Evolutionary conservation across 2,888 invertebrate species (phyloP), one percentile per base, ranked within the genome.

Genomic region (Chalcosyrphus nemorum): DNA sequence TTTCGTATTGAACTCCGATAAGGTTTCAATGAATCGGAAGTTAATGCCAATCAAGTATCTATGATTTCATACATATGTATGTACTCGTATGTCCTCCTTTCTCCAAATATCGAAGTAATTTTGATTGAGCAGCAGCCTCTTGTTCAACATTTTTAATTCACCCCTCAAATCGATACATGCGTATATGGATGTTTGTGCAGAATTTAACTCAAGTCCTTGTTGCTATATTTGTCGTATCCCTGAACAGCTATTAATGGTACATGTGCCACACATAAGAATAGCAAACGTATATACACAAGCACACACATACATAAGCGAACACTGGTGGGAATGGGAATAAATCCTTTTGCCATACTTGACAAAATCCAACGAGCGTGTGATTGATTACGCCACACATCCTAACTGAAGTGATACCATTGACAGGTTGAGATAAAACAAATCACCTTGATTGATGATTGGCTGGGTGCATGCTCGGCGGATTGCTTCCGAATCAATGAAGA

Each of bases 391-490:
- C 84, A 50, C 71, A 82, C 80, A 66, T 70, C 65, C 78, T 35
- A 77, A 63, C 72, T 54, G 76, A 82, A 82, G 77, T 72, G 66
- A 47, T 61, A 72, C 59, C 63, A 76, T 56, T 72, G 75, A 82
- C 86, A 86, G 76, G 61, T 74, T 72, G 81, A 87, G 86, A 86
- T 89, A 88, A 88, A 88, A 89, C 89, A 89, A 90, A 90, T 90
- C 90, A 90, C 89, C 87, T 89, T 90, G 90, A 90, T 90, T 90
- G 89, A 90, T 90, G 90, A 89, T 89, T 90, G 89, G 88, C 88
- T 68, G 56, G 47, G 57, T 78, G 84, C 71, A 74, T 68, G 54
- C 52, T 41, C 61, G 56, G 17, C 54, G 74, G 24, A 72, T 63
- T 63, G 78, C 68, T 74, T 84, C 57, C 74, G 72, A 70, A 68